Base-by-base conservation (phyloP, 2,797 vertebrate species). In the Alcedo quadribrachys region DNA sequence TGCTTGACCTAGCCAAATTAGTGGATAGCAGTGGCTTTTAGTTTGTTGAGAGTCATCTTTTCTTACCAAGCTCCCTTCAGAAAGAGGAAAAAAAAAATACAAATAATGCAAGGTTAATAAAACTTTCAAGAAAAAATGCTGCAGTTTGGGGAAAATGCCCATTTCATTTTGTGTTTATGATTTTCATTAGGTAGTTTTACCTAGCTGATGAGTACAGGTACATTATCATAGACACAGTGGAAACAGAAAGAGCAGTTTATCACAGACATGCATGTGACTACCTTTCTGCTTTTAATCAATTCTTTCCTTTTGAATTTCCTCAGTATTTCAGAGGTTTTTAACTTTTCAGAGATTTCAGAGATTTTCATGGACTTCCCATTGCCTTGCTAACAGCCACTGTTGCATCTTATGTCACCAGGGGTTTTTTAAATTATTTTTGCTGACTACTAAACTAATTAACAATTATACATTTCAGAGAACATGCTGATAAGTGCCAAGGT, bases 401-500 rank as follows among this genome's bases (percentile, higher is more conserved):
- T 76, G 50, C 27, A 70, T 48, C 28, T 74, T 10, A 3, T 61
- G 40, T 58, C 62, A 71, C 66, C 66, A 65, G 17, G 4, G 17
- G 6, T 21, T 50, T 25, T 4, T 18, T 53, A 19, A 77, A 83
- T 66, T 28, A 43, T 22, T 82, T 92, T 78, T 37, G 22, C 61
- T 67, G 57, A 55, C 81, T 93, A 21, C 25, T 68, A 63, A 83
- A 81, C 9, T 74, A 86, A 89, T 85, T 91, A 85, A 60, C 28
- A 69, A 7, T 20, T 33, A 43, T 81, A 74, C 18, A 25, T 86
- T 82, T 92, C 62, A 28, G 66, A 80, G 91, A 92, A 70, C 51
- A 18, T 62, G 45, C n/a, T 88, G 25, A 0, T 71, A 68, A 85
- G 65, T 62, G 65, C 83, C 71, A 91, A 82, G 30, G 43, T 75